Evolutionary conservation across 2,113 vertebrate species (phyloP), one percentile per base, ranked within the genome.

Genomic region (Caranx ignobilis): DNA sequence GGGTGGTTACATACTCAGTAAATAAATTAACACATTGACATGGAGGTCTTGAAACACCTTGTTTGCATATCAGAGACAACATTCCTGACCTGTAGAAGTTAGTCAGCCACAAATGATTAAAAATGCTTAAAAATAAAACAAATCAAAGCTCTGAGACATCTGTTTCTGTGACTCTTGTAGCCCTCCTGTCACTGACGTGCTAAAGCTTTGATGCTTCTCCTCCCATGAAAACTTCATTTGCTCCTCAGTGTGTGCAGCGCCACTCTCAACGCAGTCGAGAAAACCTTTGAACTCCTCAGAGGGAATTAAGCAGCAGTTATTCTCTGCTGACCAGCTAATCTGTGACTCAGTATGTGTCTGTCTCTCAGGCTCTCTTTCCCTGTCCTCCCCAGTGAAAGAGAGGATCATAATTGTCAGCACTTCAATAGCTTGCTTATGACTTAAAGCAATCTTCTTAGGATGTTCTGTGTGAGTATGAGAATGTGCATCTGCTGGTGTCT

Each of bases 271-370:
- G 69, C 62, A 60, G 9, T 68, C 8, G 47, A 64, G 21, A 66
- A 71, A 87, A 87, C 69, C 66, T 84, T 64, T 80, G 47, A 84
- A 84, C 69, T 76, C 71, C 72, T 82, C 64, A 21, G 31, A 77
- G 64, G 83, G 88, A 87, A 86, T 88, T 84, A 87, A 72, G 47
- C 66, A 55, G 71, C 50, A 65, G 52, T 56, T 80, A 77, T 75
- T 86, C 87, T 90, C 73, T 82, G 84, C 81, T 90, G 87, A 88
- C 79, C 55, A 9, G 77, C 65, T 91, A 88, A 91, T 91, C 84
- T 86, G 75, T 76, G 71, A 81, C 85, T 90, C 84, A 80, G 63
- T 69, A 21, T 76, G 81, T 54, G 61, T 56, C 60, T 79, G 66
- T 87, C 72, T 85, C 66, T 66, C 60, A 59, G 48, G 50, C 69